Evolutionary conservation across 2,113 vertebrate species (phyloP), one percentile per base, ranked within the genome.

Genomic region (Mesoclemmys tuberculata): DNA sequence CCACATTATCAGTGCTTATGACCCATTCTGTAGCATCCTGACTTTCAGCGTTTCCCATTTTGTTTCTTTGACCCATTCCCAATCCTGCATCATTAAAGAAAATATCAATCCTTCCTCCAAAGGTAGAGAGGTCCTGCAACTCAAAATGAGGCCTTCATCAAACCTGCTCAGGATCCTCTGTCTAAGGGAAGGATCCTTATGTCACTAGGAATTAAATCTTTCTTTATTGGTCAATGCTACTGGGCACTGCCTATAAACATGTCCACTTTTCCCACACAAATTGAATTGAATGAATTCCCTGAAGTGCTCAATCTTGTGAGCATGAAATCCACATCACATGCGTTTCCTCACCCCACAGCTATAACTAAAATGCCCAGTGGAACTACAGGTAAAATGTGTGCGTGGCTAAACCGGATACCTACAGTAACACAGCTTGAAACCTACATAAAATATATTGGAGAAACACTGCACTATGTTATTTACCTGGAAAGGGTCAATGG

Each of bases 391-490:
- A 78, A 84, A 79, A 58, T 26, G 31, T 51, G 55, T 68, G 31
- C 82, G 48, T n/a, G 5, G 3, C 38, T 84, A 3, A 48, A 44
- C 48, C 29, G 85, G 80, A 58, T 54, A 71, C 13, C 11, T 19
- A 58, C 44, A 51, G 24, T 78, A 78, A 78, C 1, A 51, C 35
- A 87, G 11, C 3, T 61, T 61, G 35, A 13, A 87, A 94, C 49
- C 78, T 31, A 13, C 0, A 0, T 89, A 54, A 8, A 82, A 2
- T 46, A 74, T 83, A 44, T 1, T 27, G 9, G 4, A 5, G 80
- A 11, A 48, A 52, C 12, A 14, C 18, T n/a, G 7, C 2, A 64
- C 22, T 79, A 13, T 26, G 38, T n/a, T 61, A 78, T 55, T 82
- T 5, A 79, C 22, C 29, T 56, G 75, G 80, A 82, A 88, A 93